Base-by-base conservation (phyloP, 2,888 invertebrate species). In the Busseola fusca region DNA sequence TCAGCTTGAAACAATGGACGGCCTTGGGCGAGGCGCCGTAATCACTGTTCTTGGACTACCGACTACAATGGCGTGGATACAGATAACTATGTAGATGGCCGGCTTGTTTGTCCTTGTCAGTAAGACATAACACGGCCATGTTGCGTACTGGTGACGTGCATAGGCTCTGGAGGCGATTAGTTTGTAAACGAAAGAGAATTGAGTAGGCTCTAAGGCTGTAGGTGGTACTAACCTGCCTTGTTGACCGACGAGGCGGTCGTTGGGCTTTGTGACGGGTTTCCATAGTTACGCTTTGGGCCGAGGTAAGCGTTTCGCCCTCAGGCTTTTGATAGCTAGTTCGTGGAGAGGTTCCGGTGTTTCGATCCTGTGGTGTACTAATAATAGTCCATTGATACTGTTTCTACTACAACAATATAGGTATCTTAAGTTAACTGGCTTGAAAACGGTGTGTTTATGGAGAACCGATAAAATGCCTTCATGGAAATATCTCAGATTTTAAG, bases 11-110 rank as follows among this genome's bases (percentile, higher is more conserved):
- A 95, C 95, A 94, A 94, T 94, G 82, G 90, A 70, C 90, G 92
- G 93, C 94, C 95, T 94, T 93, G 93, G 92, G 93, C 93, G 85
- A 87, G 87, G 88, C 91, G 89, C 86, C 89, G 93, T 92, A 94
- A 94, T 94, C 95, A 93, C 88, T 86, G 90, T 86, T 86, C 87
- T 85, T 84, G 86, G 86, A 86, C 87, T 58, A 82, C 69, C 73
- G 74, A 73, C 69, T 74, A 86, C 85, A 86, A 85, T 81, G 57
- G 79, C 65, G 57, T 62, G 66, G 76, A 34, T 76, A 82, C 72
- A 78, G 76, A 78, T 84, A 84, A 79, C 81, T 84, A 80, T 77
- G 76, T 74, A 81, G 72, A 82, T 80, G 73, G 66, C 64, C 71
- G 66, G 79, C 74, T 82, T 85, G 85, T 86, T 85, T 87, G 84